These are phyloP conservation scores for Dipodomys ordii DNA, from an alignment of 2,113 vertebrate species.

Conservation along the genomic window DNA sequence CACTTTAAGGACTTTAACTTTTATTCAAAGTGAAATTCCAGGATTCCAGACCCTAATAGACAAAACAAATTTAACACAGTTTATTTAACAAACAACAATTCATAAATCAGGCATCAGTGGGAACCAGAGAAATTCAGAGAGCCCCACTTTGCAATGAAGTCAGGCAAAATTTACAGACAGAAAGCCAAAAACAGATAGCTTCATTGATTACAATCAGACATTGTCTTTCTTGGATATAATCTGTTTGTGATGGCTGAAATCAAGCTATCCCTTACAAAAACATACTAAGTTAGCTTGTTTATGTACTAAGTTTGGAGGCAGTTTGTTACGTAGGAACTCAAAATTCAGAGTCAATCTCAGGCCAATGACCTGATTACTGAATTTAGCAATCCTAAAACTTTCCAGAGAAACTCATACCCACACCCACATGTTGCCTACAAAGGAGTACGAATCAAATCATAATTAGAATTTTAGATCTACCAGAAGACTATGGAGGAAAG, in stretches of 20 bases:
- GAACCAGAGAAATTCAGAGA: neutral
- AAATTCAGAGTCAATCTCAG: neutral
- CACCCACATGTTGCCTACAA: neutral
- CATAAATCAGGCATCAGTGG: neutral
- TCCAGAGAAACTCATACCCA: neutral
- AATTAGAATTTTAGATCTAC: neutral
- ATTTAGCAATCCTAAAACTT: constrained; percentile 18
- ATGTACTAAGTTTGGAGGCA: neutral
- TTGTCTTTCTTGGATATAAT: neutral
- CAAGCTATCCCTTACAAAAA: neutral
- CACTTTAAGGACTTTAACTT: neutral
- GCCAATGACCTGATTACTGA: neutral
- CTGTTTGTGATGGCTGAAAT: neutral
- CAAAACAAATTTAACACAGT: neutral
- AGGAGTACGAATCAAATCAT: neutral
- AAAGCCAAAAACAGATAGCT: neutral
- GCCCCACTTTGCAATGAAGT: neutral
- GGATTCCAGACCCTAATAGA: constrained; percentile 10
- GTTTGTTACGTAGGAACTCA: neutral
- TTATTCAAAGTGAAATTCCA: neutral
- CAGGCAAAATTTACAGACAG: neutral
- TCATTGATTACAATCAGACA: neutral
- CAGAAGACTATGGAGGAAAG: neutral
- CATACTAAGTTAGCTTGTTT: neutral
- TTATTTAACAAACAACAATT: neutral